These are phyloP conservation scores for Polyommatus iphigenia DNA, from an alignment of 2,888 invertebrate genomes.

Conservation along the genomic window DNA sequence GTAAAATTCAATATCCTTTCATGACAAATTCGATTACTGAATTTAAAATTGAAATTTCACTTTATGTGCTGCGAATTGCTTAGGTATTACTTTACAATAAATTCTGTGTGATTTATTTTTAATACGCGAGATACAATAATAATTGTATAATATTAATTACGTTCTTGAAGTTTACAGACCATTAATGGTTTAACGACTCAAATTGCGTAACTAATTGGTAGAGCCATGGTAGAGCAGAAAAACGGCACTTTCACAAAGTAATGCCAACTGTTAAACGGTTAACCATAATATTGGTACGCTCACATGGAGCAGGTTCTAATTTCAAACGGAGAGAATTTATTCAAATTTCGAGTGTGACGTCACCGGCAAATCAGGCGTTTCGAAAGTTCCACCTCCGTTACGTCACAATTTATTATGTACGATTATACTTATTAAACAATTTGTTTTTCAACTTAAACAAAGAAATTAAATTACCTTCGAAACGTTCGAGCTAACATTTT, in stretches of 20 bases:
- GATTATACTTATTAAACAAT: conserved; percentile 23
- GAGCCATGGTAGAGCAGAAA: conserved; percentile 9
- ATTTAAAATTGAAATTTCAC: background rate
- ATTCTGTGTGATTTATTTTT: conserved; percentile 1
- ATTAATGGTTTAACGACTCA: conserved; percentile 11
- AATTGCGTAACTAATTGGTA: conserved; percentile 23
- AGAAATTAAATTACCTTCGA: background rate
- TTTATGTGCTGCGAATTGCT: background rate
- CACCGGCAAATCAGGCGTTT: conserved; percentile 1
- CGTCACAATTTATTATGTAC: background rate
- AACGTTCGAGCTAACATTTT: background rate
- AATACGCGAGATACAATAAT: background rate
- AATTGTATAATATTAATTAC: conserved; percentile 16
- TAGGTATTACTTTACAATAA: background rate
- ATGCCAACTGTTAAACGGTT: background rate
- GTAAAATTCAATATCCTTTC: conserved; percentile 25
- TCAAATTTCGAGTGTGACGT: conserved; percentile 12
- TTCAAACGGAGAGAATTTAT: conserved; percentile 1
- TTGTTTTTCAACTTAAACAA: conserved; percentile 22
- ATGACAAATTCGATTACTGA: conserved; percentile 22
- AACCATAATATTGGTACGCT: background rate
- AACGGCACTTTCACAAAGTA: conserved; percentile 18
- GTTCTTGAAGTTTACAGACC: conserved; percentile 11
- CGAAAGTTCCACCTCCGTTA: conserved; percentile 1
- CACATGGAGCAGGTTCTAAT: conserved; percentile 14